Conservation (phyloP, 2,113 vertebrate species). For the Thryonomys swinderianus region DNA sequence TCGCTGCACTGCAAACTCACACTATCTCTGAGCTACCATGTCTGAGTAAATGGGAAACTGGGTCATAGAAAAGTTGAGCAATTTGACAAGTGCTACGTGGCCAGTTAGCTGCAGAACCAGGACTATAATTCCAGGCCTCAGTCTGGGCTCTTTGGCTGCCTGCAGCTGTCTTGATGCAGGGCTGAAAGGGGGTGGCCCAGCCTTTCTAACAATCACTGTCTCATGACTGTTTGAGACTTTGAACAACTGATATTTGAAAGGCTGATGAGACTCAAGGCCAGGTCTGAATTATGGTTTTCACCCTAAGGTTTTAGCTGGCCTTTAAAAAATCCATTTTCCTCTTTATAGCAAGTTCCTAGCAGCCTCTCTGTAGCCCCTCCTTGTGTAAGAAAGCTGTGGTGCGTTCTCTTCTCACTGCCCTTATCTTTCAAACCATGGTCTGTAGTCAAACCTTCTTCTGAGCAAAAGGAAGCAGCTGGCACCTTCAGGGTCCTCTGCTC, state of each 20-base stretch:
- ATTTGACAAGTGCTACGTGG: not conserved
- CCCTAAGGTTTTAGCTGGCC: conserved; percentile 30
- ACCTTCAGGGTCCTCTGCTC: conserved; percentile 62
- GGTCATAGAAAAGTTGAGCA: not conserved
- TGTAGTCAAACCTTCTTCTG: conserved; percentile 61
- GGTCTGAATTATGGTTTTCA: conserved; percentile 32
- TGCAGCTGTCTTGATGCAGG: not conserved
- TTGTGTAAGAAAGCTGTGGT: not conserved
- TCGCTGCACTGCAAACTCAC: not conserved
- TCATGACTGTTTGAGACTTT: conserved; percentile 3
- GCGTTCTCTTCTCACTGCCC: not conserved
- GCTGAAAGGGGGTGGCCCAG: not conserved
- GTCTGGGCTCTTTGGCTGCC: not conserved
- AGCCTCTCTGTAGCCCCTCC: not conserved
- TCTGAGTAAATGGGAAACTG: not conserved
- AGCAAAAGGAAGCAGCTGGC: conserved; percentile 67
- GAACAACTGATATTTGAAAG: not conserved
- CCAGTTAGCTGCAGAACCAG: not conserved
- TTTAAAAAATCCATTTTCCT: not conserved
- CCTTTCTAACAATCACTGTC: not conserved
- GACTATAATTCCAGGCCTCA: not conserved
- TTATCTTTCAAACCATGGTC: conserved; percentile 33
- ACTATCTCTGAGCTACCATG: not conserved
- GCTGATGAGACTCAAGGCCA: not conserved
- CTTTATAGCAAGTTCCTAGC: not conserved